A percentile compares a stretch with the other conserved stretches of the same genome.
phyloP scores from a whole-genome alignment of 2,797 vertebrate genomes.

The Artibeus jamaicensis region DNA sequence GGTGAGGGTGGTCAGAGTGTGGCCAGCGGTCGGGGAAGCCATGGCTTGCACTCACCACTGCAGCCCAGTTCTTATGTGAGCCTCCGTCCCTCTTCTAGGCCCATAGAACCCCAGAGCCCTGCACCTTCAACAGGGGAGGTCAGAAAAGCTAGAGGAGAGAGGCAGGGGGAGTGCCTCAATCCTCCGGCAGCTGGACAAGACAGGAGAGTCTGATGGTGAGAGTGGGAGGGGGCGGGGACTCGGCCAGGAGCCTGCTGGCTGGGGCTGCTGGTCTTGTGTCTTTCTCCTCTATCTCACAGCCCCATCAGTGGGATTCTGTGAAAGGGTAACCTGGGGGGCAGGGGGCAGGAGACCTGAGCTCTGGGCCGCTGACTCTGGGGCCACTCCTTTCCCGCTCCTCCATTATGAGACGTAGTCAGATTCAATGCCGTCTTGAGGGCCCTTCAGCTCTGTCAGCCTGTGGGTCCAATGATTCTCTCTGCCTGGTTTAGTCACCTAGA shows the following conservation, averaged over 20 bases:
- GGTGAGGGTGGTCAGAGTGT: not conserved
- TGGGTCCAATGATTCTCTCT: conserved; percentile 44
- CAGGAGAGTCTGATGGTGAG: not conserved
- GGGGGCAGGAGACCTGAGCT: not conserved
- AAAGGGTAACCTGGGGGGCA: not conserved
- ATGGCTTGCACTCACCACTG: not conserved
- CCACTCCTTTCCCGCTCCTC: not conserved
- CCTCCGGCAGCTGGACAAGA: not conserved
- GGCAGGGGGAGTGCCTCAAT: not conserved
- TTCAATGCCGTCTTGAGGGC: not conserved
- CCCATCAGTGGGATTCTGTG: not conserved
- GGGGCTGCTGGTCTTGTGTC: not conserved
- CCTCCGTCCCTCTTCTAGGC: not conserved
- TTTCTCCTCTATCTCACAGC: not conserved
- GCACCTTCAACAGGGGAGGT: not conserved
- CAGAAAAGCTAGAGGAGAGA: not conserved
- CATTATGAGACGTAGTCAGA: not conserved
- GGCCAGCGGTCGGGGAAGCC: not conserved
- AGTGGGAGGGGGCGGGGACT: not conserved
- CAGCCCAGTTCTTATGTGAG: not conserved
- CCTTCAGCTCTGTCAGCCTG: conserved; percentile 3
- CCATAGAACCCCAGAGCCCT: not conserved
- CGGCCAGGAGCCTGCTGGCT: not conserved
- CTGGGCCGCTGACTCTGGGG: not conserved
- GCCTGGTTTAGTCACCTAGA: conserved; percentile 67